Evolutionary conservation across 2,888 invertebrate genomes (phyloP).

Genomic region (Gnatocerus cornutus): DNA sequence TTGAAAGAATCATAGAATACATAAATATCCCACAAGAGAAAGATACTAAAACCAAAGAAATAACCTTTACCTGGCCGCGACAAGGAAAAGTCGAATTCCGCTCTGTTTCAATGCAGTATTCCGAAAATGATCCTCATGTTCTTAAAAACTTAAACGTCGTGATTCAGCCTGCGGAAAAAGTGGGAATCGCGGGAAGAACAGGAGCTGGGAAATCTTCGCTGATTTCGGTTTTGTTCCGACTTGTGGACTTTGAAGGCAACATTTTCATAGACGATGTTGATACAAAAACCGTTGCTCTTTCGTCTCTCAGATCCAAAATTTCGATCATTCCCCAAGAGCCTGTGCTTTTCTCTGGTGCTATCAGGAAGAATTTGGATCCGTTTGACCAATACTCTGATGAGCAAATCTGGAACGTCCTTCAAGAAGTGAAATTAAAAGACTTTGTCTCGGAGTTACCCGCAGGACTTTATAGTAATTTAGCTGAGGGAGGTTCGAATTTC

Average conservation of each 20-base stretch:
- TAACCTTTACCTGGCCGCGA: conserved; percentile 85
- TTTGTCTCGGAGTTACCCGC: conserved; percentile 8
- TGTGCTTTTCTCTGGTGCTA: conserved; percentile 81
- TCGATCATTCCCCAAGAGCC: conserved; percentile 60
- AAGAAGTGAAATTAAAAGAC: conserved; percentile 18
- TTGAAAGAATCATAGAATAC: conserved; percentile 77
- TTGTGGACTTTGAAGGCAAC: conserved; percentile 73
- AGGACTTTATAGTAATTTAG: conserved; percentile 24
- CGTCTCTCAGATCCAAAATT: conserved; percentile 70
- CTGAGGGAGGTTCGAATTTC: conserved; percentile 37
- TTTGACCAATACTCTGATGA: conserved; percentile 85
- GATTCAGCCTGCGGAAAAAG: conserved; percentile 74
- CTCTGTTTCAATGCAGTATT: conserved; percentile 81
- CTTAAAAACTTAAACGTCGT: conserved; percentile 79
- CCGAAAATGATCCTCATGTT: conserved; percentile 80
- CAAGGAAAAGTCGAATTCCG: conserved; percentile 80
- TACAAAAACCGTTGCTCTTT: conserved; percentile 71
- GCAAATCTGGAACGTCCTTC: conserved; percentile 53
- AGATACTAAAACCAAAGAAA: neutral
- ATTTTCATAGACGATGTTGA: conserved; percentile 77
- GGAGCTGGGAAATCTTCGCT: conserved; percentile 84
- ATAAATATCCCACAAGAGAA: conserved; percentile 67
- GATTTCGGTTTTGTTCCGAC: conserved; percentile 79
- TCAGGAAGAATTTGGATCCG: conserved; percentile 86
- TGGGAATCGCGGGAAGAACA: conserved; percentile 80